Evolutionary conservation across 2,888 invertebrate genomes (phyloP), one percentile per base, ranked within the genome.

Genomic region (Operophtera brumata): DNA sequence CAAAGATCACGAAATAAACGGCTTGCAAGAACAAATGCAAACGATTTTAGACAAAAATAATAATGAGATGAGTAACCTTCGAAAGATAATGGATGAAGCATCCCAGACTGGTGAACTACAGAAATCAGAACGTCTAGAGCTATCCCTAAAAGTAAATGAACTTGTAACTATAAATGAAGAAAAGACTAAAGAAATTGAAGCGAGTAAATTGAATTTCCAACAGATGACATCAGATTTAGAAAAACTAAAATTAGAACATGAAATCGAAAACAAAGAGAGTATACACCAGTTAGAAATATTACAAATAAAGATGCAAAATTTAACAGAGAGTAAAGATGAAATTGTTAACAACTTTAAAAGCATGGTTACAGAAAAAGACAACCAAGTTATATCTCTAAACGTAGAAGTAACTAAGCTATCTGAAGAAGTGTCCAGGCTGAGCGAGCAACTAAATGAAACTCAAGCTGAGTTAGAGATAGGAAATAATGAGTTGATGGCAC

Each of bases 221-320:
- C 66, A 77, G 52, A 51, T 65, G 9, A 48, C 51, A 69, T 71
- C 54, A 61, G 50, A 60, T 14, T 59, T 75, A 39, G 70, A 79
- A 57, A 72, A 71, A 40, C 66, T 73, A 53, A 77, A 90, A 50
- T 73, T 78, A 30, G 86, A 91, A 51, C 78, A 91, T 54, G 91
- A 91, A 69, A 79, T 82, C 36, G 77, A 73, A 55, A 79, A 81
- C 58, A 87, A 86, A 62, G 86, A 90, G 57, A 78, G 82, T 45
- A 78, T 80, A 52, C 67, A 75, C 49, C 84, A 91, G 69, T 71
- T 83, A 12, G 66, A 63, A 8, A 73, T 74, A 61, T 70, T 87
- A 44, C 78, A 86, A 60, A 85, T 91, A 57, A 80, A 82, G 50
- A 58, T 92, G 44, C 83, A 89, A 68, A 82, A 83, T 71, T 67